These are phyloP conservation scores for Plebejus argus DNA, from an alignment of 2,888 invertebrate species.

Conservation along the genomic window DNA sequence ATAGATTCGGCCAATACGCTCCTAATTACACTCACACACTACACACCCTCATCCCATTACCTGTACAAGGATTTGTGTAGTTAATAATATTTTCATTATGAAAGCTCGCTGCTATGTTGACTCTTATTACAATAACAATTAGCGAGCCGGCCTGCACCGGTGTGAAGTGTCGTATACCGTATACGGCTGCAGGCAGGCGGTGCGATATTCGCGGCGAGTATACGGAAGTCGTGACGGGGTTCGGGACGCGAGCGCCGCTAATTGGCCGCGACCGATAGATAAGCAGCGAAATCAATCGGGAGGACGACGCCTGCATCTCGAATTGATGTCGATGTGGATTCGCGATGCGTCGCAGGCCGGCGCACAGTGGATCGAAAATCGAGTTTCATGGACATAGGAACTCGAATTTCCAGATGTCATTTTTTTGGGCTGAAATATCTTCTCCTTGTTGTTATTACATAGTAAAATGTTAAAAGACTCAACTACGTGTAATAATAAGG, in stretches of 20 bases:
- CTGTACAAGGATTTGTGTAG: constrained; percentile 6
- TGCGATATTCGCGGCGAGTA: constrained; percentile 58
- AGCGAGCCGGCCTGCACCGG: background rate
- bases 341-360: constrained; percentile 73
- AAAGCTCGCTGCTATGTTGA: background rate
- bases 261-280: constrained; percentile 74
- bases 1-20: constrained; percentile 42
- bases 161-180: background rate
- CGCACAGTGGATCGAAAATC: too few relatives aligned
- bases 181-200: background rate
- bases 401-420: too few relatives aligned
- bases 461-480: too few relatives aligned
- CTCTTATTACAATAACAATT: background rate
- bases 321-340: constrained; percentile 76
- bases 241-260: constrained; percentile 67
- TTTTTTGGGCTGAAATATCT: too few relatives aligned
- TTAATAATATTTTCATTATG: background rate
- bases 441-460: too few relatives aligned
- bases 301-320: constrained; percentile 77
- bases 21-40: constrained; percentile 31
- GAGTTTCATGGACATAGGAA: too few relatives aligned
- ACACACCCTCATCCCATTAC: background rate
- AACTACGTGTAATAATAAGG: too few relatives aligned
- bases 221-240: constrained; percentile 60
- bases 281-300: constrained; percentile 76